phyloP scores from a whole-genome alignment of 2,797 vertebrate genomes.

The Clarias pachynema region DNA sequence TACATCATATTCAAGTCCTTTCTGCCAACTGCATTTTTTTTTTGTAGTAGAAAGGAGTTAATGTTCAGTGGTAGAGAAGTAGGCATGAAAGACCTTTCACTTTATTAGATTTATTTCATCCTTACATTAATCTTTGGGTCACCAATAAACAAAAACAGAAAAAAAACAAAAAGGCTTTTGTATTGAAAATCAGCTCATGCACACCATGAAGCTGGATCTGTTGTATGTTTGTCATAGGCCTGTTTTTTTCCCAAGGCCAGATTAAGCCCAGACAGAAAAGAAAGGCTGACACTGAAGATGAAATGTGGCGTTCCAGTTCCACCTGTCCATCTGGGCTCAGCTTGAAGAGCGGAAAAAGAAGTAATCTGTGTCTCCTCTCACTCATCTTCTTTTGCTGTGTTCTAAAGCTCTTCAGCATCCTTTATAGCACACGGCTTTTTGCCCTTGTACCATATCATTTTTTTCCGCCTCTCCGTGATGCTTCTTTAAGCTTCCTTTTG shows the following conservation, averaged over 20 bases:
- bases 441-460: not conserved
- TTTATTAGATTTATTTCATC: not conserved
- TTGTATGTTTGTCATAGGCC: slow-evolving; percentile 50
- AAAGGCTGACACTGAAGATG: slow-evolving; percentile 65
- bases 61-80: not conserved
- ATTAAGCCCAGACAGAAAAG: slow-evolving; percentile 65
- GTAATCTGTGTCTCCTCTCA: slow-evolving; percentile 41
- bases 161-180: slow-evolving; percentile 32
- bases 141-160: not conserved
- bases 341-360: slow-evolving; percentile 49
- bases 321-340: slow-evolving; percentile 58
- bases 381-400: slow-evolving; percentile 47
- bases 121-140: not conserved
- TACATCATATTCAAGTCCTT: not conserved
- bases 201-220: slow-evolving; percentile 50
- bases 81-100: not conserved
- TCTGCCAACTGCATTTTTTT: not conserved
- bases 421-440: not conserved
- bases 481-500: not conserved
- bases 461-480: not conserved
- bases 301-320: slow-evolving; percentile 59
- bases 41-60: no score
- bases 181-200: slow-evolving; percentile 65
- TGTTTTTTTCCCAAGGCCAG: slow-evolving; percentile 52
- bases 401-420: slow-evolving; percentile 8